Evolutionary conservation across 92 coral and sea anemone genomes (phyloP).

Genomic region (Palythoa heliodiscus): DNA sequence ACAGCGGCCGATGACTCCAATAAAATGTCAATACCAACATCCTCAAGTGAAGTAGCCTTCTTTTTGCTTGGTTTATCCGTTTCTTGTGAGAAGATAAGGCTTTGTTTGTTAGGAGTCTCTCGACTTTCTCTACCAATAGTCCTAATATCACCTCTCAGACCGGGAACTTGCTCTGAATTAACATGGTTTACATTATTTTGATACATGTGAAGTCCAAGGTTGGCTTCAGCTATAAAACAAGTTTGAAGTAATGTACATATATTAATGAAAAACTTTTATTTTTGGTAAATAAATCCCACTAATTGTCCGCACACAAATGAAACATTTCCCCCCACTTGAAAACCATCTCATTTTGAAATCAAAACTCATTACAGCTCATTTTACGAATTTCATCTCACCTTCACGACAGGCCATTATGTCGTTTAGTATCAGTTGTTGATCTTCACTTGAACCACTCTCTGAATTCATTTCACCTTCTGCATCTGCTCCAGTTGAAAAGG

Average conservation of each 20-base stretch:
- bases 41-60: slow-evolving; percentile 18
- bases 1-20: slow-evolving; percentile 10
- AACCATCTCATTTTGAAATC: too few species aligned
- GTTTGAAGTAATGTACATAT: neutral
- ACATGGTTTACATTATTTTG: neutral
- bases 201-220: neutral
- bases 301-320: neutral
- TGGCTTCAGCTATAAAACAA: slow-evolving; percentile 24
- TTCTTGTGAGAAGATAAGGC: neutral
- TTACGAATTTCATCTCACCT: neutral
- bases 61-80: neutral
- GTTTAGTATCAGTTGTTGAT: slow-evolving; percentile 30
- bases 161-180: neutral
- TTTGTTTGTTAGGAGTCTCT: neutral
- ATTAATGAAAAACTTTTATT: neutral
- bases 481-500: slow-evolving; percentile 25
- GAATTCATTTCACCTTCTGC: slow-evolving; percentile 32
- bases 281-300: neutral
- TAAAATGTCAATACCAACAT: slow-evolving; percentile 19
- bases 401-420: slow-evolving; percentile 30
- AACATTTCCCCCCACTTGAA: neutral
- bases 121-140: neutral
- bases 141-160: neutral
- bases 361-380: too few species aligned
- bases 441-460: slow-evolving; percentile 45